Conservation (phyloP, 2,113 vertebrate genomes). For the Melierax canorus region DNA sequence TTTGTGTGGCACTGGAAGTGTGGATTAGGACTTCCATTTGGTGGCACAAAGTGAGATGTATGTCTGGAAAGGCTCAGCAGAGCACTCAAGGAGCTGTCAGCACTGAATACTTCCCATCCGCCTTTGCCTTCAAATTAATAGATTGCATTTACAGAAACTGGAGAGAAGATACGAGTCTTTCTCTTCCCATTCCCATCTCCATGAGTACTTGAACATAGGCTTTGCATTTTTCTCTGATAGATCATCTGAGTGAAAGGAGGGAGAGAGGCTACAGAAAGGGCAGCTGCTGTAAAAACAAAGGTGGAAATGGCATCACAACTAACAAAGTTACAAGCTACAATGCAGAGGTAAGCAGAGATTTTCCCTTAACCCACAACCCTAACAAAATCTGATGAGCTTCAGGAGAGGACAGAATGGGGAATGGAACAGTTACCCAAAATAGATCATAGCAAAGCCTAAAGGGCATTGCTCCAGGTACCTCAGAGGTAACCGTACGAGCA, state of each 20-base stretch:
- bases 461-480: not conserved
- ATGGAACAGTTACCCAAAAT: not conserved
- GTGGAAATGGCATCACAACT: accelerated
- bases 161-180: not conserved
- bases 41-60: not conserved
- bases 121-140: not conserved
- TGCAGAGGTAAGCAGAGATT: not conserved
- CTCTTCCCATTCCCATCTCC: not conserved
- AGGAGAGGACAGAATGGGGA: not conserved
- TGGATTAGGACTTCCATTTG: not conserved
- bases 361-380: not conserved
- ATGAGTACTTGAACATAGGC: not conserved
- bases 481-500: not conserved
- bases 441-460: not conserved
- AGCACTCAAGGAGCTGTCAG: not conserved
- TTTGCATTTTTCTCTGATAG: not conserved
- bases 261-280: not conserved
- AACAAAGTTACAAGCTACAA: not conserved
- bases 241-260: not conserved
- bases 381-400: not conserved
- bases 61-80: not conserved
- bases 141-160: not conserved
- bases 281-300: not conserved
- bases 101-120: not conserved
- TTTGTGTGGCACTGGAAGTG: not conserved